A percentile compares a stretch with the other conserved stretches of the same genome.
phyloP scores from a whole-genome alignment of 2,888 invertebrate species.

The Lepidochitona cinerea region DNA sequence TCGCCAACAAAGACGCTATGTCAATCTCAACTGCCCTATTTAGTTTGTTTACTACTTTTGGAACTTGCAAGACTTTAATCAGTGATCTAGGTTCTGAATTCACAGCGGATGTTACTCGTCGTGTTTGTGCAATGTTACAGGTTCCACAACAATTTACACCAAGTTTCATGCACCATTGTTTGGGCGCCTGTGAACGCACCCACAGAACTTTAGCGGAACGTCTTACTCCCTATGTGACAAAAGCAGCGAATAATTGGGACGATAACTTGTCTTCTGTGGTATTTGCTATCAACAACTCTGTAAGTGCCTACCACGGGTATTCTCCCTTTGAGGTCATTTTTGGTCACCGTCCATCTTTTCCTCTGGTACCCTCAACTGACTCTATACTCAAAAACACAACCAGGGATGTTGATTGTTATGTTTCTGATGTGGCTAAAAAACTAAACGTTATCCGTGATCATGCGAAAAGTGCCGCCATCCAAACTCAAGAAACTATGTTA shows the following conservation, averaged over 20 bases:
- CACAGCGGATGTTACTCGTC: not conserved
- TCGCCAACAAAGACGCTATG: constrained; percentile 1
- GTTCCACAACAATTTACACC: not conserved
- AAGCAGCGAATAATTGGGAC: not conserved
- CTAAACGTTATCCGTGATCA: not conserved
- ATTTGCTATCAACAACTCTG: constrained; percentile 1
- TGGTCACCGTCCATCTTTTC: not conserved
- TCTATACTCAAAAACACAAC: not conserved
- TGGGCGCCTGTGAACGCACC: not conserved
- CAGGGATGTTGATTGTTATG: not conserved
- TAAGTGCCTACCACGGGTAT: not conserved
- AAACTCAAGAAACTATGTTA: constrained; percentile 15
- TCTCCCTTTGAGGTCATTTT: constrained; percentile 14
- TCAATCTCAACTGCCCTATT: not conserved
- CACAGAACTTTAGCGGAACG: not conserved
- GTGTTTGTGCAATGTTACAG: not conserved
- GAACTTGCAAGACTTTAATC: not conserved
- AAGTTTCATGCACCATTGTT: constrained; percentile 2
- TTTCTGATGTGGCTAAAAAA: not conserved
- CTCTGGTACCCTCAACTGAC: not conserved
- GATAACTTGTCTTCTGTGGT: not conserved
- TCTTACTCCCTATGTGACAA: not conserved
- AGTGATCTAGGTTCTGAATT: constrained; percentile 8
- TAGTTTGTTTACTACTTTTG: not conserved
- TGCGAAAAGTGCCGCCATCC: not conserved